A percentile compares a stretch with the other conserved stretches of the same genome.
phyloP scores from a whole-genome alignment of 2,113 vertebrate genomes.

The Oenanthe oenanthe region DNA sequence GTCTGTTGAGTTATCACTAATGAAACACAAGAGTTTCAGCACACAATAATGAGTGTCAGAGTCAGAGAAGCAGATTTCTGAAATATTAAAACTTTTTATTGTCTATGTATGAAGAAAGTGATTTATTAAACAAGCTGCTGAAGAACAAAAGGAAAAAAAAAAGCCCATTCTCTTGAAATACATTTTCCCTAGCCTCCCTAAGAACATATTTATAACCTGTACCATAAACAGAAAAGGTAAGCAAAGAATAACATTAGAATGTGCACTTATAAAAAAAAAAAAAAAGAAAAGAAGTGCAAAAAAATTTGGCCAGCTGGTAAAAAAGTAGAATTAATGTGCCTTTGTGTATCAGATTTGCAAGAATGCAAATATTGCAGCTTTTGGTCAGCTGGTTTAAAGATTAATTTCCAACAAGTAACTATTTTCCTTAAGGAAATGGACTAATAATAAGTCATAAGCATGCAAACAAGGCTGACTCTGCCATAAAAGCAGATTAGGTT shows the following conservation, averaged over 20 bases:
- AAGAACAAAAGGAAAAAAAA: slow-evolving; percentile 18
- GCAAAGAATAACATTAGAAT: slow-evolving; percentile 43
- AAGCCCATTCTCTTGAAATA: slow-evolving; percentile 1
- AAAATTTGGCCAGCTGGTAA: slow-evolving; percentile 66
- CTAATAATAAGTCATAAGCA: slow-evolving; percentile 59
- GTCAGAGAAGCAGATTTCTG: background rate
- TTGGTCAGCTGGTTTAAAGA: slow-evolving; percentile 66
- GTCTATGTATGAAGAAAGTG: background rate
- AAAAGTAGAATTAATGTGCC: slow-evolving; percentile 74
- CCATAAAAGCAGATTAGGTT: slow-evolving; percentile 37
- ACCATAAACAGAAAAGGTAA: slow-evolving; percentile 35
- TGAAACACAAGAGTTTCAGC: background rate
- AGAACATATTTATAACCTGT: background rate
- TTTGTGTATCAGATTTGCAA: slow-evolving; percentile 73
- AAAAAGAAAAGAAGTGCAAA: slow-evolving; percentile 61
- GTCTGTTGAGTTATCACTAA: background rate
- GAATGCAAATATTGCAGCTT: slow-evolving; percentile 74
- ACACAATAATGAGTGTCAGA: background rate
- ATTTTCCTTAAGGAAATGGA: slow-evolving; percentile 67
- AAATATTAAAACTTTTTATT: background rate
- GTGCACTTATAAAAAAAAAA: slow-evolving; percentile 38
- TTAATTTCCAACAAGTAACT: slow-evolving; percentile 69
- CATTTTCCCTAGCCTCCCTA: background rate
- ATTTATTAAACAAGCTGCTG: background rate
- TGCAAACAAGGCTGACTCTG: slow-evolving; percentile 48